Conservation (phyloP, 2,113 vertebrate species). For the Pelodiscus sinensis region DNA sequence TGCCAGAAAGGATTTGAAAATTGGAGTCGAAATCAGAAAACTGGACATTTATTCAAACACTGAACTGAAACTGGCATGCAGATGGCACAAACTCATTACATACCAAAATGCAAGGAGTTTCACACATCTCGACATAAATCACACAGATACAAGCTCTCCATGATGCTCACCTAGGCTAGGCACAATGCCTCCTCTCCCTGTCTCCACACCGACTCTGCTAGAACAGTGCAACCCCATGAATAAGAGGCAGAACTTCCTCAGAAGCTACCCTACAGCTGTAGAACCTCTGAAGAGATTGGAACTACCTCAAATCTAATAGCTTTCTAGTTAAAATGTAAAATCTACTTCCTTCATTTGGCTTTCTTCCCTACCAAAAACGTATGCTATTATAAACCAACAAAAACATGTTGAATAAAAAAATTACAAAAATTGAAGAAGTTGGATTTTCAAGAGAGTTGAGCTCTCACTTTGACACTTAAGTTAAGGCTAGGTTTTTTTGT, state of each 20-base stretch:
- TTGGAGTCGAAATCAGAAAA: background rate
- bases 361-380: background rate
- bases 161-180: background rate
- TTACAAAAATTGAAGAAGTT: background rate
- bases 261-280: background rate
- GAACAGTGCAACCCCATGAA: background rate
- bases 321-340: background rate
- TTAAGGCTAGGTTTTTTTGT: background rate
- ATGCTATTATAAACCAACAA: background rate
- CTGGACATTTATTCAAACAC: background rate
- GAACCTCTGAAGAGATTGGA: background rate
- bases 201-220: background rate
- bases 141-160: background rate
- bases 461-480: background rate
- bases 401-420: background rate
- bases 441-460: background rate
- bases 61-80: background rate
- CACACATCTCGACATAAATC: slow-evolving; percentile 6
- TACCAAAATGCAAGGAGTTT: background rate
- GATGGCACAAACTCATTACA: background rate
- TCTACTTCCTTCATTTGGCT: background rate
- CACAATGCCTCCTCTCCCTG: background rate
- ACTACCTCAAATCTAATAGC: background rate
- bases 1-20: background rate
- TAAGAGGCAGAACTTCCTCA: background rate